Percentiles rank a stretch among this genome's conserved stretches.
phyloP scores from a whole-genome alignment of 2,888 invertebrate species.

The Trachelus stipa region DNA sequence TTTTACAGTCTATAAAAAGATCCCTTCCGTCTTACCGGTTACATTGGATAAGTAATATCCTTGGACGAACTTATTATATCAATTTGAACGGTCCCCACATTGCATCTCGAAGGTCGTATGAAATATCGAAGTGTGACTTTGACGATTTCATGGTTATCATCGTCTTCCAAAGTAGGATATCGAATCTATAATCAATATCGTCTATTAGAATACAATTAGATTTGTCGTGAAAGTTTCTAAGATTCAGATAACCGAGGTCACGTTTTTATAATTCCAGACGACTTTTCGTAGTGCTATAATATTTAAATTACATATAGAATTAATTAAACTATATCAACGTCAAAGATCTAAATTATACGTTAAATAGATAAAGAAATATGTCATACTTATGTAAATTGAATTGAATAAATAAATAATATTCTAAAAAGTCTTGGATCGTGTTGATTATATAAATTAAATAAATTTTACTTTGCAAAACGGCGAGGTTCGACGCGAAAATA shows the following conservation, averaged over 20 bases:
- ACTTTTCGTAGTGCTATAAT: background rate
- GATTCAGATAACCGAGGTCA: background rate
- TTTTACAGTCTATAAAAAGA: background rate
- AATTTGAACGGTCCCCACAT: background rate
- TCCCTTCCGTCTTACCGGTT: background rate
- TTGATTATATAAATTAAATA: background rate
- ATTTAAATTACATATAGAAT: too few relatives aligned
- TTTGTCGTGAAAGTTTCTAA: background rate
- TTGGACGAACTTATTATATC: background rate
- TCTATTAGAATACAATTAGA: background rate
- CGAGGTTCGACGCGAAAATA: background rate
- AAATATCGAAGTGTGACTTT: background rate
- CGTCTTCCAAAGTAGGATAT: background rate
- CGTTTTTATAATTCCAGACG: background rate
- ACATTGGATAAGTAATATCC: background rate
- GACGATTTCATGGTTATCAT: background rate
- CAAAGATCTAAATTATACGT: background rate
- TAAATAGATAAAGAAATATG: background rate
- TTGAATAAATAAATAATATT: background rate
- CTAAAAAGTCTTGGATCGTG: background rate
- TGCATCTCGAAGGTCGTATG: background rate
- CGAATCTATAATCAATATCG: slow-evolving; percentile 3
- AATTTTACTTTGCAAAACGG: background rate
- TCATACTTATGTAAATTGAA: background rate
- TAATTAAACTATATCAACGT: too few relatives aligned